Conservation (phyloP, 2,797 vertebrate species). For the Bradypus variegatus region DNA sequence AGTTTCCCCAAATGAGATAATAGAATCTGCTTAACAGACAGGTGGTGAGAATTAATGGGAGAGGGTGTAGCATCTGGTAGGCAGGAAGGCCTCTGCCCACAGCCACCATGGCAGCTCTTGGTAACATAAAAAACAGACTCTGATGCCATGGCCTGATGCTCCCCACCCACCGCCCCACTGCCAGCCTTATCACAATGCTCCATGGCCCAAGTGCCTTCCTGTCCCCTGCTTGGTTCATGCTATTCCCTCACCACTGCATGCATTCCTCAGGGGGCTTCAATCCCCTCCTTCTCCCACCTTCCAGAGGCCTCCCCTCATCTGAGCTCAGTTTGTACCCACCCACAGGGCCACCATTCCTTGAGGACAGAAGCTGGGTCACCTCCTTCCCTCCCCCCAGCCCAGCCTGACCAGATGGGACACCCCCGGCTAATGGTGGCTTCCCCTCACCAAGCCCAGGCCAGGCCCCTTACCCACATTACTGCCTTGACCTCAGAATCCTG, state of each 20-base stretch:
- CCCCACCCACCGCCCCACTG: neutral
- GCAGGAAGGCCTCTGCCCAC: neutral
- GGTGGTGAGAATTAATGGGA: neutral
- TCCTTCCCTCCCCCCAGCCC: neutral
- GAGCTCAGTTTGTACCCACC: neutral
- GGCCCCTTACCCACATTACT: neutral
- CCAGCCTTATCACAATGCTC: neutral
- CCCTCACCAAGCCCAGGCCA: neutral
- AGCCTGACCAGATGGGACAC: neutral
- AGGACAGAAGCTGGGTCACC: neutral
- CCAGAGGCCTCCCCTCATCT: neutral
- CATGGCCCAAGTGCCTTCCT: neutral
- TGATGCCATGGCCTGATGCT: neutral
- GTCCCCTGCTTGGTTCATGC: neutral
- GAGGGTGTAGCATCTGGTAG: neutral
- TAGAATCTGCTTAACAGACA: neutral
- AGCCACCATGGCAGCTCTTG: fast-evolving
- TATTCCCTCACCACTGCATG: neutral
- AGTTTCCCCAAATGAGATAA: conserved; percentile 11
- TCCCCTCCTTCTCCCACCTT: neutral
- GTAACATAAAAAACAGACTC: neutral
- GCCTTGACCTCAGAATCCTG: neutral
- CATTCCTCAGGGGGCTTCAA: neutral
- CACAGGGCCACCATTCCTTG: neutral
- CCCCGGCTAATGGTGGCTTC: neutral